A percentile compares a stretch with the other conserved stretches of the same genome.
phyloP scores from a whole-genome alignment of 1,140 invertebrate species.

The Diachasmimorpha longicaudata region DNA sequence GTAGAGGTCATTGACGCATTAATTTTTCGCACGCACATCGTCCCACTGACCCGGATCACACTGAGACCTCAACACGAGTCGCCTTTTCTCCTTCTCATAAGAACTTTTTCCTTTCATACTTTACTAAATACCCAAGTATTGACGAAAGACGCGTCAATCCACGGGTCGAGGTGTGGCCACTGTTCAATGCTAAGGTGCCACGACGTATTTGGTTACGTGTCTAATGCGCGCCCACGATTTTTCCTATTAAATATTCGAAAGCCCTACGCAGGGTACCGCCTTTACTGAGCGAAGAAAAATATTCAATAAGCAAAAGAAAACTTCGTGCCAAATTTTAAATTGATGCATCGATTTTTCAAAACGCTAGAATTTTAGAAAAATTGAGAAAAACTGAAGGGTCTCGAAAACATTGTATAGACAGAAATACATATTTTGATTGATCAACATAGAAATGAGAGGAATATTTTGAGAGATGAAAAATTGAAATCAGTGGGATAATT shows the following conservation, averaged over 20 bases:
- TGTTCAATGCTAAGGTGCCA: conserved; percentile 13
- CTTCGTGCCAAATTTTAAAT: too few relatives aligned
- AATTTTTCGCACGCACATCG: conserved; percentile 55
- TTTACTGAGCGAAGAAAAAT: too few relatives aligned
- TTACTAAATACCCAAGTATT: background rate
- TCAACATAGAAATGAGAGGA: too few relatives aligned
- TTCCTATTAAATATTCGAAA: background rate
- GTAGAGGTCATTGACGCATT: conserved; percentile 49
- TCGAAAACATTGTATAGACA: too few relatives aligned
- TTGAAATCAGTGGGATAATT: too few relatives aligned
- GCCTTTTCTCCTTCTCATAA: conserved; percentile 6
- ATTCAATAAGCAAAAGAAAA: too few relatives aligned
- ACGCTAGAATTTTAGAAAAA: too few relatives aligned
- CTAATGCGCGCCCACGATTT: conserved; percentile 35
- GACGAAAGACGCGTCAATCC: background rate
- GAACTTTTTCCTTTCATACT: background rate
- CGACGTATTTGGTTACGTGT: conserved; percentile 55
- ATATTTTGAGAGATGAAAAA: too few relatives aligned
- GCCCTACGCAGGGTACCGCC: background rate
- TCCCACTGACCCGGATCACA: conserved; percentile 55
- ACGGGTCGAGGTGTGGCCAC: conserved; percentile 45
- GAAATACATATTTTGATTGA: too few relatives aligned
- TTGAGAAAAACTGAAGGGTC: too few relatives aligned
- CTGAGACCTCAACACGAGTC: conserved; percentile 37
- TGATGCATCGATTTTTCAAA: too few relatives aligned